Percentiles rank a stretch among this genome's conserved stretches.
Evolutionary conservation across 2,797 vertebrate genomes (phyloP).

Genomic region (Bradypodion pumilum): DNA sequence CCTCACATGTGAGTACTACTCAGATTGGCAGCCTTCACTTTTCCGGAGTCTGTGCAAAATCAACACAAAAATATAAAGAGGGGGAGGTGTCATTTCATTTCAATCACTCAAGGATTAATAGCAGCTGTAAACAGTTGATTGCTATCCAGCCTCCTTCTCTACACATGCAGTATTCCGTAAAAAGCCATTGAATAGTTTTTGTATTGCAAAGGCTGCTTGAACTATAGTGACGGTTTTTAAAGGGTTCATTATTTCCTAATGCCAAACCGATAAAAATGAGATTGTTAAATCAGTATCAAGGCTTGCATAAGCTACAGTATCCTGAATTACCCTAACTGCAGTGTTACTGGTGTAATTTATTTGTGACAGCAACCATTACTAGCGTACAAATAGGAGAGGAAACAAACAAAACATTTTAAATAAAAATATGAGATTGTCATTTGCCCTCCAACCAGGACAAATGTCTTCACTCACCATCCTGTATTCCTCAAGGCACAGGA

Average conservation of each 20-base stretch:
- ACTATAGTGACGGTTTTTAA: conserved; percentile 59
- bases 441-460: conserved; percentile 55
- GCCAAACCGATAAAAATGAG: conserved; percentile 69
- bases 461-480: conserved; percentile 43
- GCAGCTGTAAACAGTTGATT: conserved; percentile 79
- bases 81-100: conserved; percentile 61
- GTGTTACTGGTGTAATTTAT: conserved; percentile 78
- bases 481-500: conserved; percentile 68
- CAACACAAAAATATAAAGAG: conserved; percentile 77
- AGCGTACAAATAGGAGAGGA: conserved; percentile 38
- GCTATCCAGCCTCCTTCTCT: conserved; percentile 77
- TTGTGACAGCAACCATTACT: conserved; percentile 37
- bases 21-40: conserved; percentile 89
- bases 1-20: conserved; percentile 86
- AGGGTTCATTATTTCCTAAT: conserved; percentile 66
- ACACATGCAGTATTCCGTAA: conserved; percentile 72
- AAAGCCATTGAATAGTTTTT: conserved; percentile 70
- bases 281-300: conserved; percentile 72
- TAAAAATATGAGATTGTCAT: conserved; percentile 74
- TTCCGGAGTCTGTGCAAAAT: conserved; percentile 86
- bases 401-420: conserved; percentile 67
- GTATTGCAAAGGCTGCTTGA: conserved; percentile 69
- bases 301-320: conserved; percentile 74
- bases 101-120: conserved; percentile 82
- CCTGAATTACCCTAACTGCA: conserved; percentile 81